Percentiles rank a stretch among this genome's conserved stretches.
phyloP scores from a whole-genome alignment of 2,113 vertebrate genomes.

The Xiphorhynchus elegans region DNA sequence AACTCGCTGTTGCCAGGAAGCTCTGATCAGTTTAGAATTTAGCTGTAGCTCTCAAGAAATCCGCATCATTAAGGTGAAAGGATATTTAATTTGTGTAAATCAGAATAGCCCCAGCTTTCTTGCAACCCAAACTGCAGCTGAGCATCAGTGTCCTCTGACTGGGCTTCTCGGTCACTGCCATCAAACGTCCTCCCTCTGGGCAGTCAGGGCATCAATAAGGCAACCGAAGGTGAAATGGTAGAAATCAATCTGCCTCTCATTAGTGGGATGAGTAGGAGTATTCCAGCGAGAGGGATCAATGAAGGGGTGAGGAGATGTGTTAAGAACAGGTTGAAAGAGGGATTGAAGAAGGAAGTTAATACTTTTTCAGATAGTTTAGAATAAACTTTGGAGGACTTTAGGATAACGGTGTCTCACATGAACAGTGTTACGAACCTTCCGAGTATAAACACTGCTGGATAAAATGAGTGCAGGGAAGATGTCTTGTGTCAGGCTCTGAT shows the following conservation, averaged over 20 bases:
- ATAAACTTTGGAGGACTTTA: not conserved
- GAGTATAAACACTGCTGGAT: not conserved
- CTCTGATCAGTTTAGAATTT: not conserved
- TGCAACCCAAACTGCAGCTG: not conserved
- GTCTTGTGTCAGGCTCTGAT: not conserved
- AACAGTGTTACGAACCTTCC: not conserved
- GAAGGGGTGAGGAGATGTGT: not conserved
- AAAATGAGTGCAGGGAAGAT: not conserved
- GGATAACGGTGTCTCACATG: not conserved
- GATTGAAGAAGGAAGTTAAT: not conserved
- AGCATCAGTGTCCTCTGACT: not conserved
- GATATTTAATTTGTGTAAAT: not conserved
- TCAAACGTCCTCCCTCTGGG: not conserved
- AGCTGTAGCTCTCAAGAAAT: not conserved
- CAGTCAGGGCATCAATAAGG: not conserved
- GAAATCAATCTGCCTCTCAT: conserved; percentile 14
- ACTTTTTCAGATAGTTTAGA: not conserved
- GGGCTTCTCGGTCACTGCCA: not conserved
- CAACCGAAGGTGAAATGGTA: not conserved
- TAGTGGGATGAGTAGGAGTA: not conserved
- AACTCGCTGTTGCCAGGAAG: not conserved
- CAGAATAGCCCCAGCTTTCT: not conserved
- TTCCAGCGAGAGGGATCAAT: not conserved
- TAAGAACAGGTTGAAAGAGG: not conserved
- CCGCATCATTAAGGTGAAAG: not conserved